A percentile compares a stretch with the other conserved stretches of the same genome.
These are phyloP conservation scores for Calidris pygmaea DNA, from an alignment of 2,113 vertebrate species.

Conservation along the genomic window DNA sequence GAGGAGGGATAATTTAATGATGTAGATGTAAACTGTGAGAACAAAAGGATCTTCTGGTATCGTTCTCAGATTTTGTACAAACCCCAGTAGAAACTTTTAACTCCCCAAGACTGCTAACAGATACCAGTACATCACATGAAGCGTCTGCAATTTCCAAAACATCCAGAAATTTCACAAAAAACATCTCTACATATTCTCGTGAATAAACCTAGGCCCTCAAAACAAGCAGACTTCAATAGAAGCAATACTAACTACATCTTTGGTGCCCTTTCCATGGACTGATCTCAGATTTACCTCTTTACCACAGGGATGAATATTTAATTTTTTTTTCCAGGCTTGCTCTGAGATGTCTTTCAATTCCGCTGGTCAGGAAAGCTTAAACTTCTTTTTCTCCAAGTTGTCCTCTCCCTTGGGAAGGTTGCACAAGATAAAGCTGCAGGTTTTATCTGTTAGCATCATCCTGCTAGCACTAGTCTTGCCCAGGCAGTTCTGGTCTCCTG, in stretches of 20 bases:
- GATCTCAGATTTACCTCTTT: background rate
- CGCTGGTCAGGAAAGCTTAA: background rate
- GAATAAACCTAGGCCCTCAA: background rate
- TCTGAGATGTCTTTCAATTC: background rate
- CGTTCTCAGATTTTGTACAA: background rate
- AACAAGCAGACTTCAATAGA: background rate
- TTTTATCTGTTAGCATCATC: background rate
- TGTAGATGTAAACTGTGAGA: background rate
- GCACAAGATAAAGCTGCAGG: background rate
- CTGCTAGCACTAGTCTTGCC: background rate
- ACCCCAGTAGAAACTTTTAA: background rate
- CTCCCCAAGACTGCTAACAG: background rate
- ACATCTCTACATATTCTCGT: background rate
- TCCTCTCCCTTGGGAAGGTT: background rate
- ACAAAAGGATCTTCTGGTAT: background rate
- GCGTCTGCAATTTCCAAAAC: background rate
- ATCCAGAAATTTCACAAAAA: background rate
- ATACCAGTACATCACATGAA: background rate
- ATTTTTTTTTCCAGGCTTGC: background rate
- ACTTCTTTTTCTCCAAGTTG: background rate
- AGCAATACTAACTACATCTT: background rate
- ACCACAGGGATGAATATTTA: background rate
- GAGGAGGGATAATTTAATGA: background rate
- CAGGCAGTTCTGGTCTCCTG: background rate
- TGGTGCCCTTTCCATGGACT: background rate